Conservation (phyloP, 2,888 invertebrate genomes). For the Lydus trimaculatus region DNA sequence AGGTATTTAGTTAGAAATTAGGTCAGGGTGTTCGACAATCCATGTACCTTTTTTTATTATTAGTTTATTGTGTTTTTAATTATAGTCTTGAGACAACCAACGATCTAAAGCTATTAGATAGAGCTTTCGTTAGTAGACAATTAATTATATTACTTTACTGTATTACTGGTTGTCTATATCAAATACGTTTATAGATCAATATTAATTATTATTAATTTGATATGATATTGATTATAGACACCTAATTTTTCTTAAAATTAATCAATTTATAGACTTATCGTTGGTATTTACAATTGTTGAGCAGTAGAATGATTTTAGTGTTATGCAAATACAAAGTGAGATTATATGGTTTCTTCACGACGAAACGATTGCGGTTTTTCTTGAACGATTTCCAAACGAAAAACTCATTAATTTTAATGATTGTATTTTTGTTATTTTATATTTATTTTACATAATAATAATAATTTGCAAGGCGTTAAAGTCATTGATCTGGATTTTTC, state of each 20-base stretch:
- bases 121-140: not conserved
- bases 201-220: too few species aligned
- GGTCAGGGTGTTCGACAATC: slow-evolving; percentile 8
- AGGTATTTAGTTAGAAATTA: not conserved
- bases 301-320: too few species aligned
- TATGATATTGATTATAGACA: too few species aligned
- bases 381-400: not conserved
- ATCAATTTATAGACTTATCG: too few species aligned
- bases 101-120: not conserved
- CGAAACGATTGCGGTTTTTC: not conserved
- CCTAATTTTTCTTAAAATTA: too few species aligned
- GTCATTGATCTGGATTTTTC: not conserved
- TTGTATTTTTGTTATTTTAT: not conserved
- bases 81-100: not conserved
- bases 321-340: not conserved
- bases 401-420: not conserved
- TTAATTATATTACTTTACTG: not conserved
- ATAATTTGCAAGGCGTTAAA: not conserved
- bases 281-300: too few species aligned
- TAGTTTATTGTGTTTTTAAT: not conserved
- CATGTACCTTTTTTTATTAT: not conserved
- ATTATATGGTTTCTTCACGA: too few species aligned
- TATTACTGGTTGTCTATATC: not conserved
- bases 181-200: too few species aligned
- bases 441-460: not conserved